Evolutionary conservation across 2,797 vertebrate species (phyloP).

Genomic region (Chanos chanos): DNA sequence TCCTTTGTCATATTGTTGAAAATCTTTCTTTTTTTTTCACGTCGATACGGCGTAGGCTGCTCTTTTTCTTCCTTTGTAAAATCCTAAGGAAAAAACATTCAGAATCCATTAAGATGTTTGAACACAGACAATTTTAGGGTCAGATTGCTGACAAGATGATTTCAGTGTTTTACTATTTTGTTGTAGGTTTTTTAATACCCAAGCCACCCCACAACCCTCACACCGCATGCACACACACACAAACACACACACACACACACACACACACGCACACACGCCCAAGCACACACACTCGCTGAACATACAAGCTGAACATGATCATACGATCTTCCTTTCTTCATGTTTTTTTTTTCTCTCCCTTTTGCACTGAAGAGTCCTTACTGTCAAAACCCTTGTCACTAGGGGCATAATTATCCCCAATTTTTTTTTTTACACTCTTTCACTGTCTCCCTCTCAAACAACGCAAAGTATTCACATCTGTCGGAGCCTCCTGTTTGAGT

Average conservation of each 20-base stretch:
- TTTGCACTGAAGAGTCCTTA: no score
- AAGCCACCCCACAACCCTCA: neutral
- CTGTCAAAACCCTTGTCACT: no score
- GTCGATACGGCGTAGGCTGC: constrained; percentile 34
- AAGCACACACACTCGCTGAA: neutral
- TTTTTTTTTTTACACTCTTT: constrained; percentile 17
- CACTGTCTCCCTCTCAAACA: constrained; percentile 8
- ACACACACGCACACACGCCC: neutral
- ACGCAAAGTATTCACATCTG: constrained; percentile 20
- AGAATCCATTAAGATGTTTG: no score
- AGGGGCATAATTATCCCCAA: constrained; percentile 2
- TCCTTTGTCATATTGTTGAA: constrained; percentile 53
- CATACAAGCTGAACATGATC: no score
- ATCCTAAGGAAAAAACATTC: no score
- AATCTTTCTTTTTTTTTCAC: constrained; percentile 56
- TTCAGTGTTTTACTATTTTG: no score
- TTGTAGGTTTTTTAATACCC: neutral
- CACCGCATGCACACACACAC: neutral
- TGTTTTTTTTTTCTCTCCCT: no score
- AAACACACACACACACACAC: neutral
- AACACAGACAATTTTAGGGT: no score
- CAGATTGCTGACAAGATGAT: no score
- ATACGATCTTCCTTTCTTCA: no score
- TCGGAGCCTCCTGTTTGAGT: constrained; percentile 29
- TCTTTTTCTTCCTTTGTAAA: constrained; percentile 27